These are phyloP conservation scores for Tapera naevia DNA, from an alignment of 2,797 vertebrate genomes.

Conservation along the genomic window DNA sequence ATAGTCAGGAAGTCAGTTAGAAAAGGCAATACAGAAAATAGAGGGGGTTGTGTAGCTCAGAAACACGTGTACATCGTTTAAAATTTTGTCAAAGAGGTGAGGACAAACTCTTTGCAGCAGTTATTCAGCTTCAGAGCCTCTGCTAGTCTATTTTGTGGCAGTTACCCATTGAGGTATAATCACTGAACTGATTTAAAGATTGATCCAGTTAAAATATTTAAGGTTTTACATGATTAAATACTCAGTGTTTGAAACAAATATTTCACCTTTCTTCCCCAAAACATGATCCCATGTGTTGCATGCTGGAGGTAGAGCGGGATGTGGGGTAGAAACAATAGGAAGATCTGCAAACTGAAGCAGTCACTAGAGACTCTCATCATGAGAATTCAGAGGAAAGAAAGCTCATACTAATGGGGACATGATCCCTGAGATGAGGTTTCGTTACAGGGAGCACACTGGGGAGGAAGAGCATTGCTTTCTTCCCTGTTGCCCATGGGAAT, in stretches of 20 bases:
- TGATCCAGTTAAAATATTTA: conserved; percentile 18
- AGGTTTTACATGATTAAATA: background rate
- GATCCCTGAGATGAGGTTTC: background rate
- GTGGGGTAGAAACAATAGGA: background rate
- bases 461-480: background rate
- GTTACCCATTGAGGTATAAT: background rate
- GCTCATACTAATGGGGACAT: accelerated
- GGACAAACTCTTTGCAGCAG: background rate
- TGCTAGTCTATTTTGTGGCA: background rate
- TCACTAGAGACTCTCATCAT: background rate
- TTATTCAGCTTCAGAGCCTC: background rate
- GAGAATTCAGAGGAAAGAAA: background rate
- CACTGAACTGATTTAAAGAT: background rate
- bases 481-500: background rate
- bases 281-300: background rate
- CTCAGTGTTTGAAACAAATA: background rate
- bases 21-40: background rate
- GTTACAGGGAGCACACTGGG: accelerated
- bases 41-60: background rate
- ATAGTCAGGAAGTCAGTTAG: background rate
- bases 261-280: background rate
- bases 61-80: background rate
- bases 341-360: background rate
- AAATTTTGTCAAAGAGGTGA: conserved; percentile 1
- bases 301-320: background rate